Base-by-base conservation (phyloP, 2,888 invertebrate species). In the Ditula angustiorana region DNA sequence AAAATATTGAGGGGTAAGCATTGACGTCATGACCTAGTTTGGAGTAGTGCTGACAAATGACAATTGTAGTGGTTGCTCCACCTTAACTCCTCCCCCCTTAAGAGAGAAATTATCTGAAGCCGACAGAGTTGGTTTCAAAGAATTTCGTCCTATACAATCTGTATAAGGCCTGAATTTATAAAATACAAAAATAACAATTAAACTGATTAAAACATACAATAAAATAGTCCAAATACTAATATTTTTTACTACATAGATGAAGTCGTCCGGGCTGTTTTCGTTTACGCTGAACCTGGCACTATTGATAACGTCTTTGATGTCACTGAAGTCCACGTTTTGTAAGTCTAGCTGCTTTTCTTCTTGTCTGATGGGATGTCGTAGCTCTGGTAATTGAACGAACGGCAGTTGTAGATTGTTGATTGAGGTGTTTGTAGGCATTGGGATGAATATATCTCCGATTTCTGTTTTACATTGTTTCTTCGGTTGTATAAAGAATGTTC, bases 21-120 rank as follows among this genome's bases (percentile, higher is more conserved):
- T n/a, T n/a, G n/a, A n/a, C n/a, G n/a, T n/a, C n/a, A n/a, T n/a
- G n/a, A n/a, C n/a, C n/a, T n/a, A n/a, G n/a, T n/a, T n/a, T n/a
- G n/a, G n/a, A n/a, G n/a, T n/a, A n/a, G n/a, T n/a, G n/a, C n/a
- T n/a, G n/a, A n/a, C n/a, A n/a, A n/a, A n/a, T n/a, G n/a, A n/a
- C n/a, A n/a, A n/a, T n/a, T n/a, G n/a, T n/a, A n/a, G n/a, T n/a
- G n/a, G n/a, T n/a, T n/a, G n/a, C n/a, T n/a, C n/a, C n/a, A n/a
- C 30, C 11, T 52, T 52, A 52, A 52, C 52, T 33, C 52, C 52
- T 33, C 50, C 50, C 50, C 11, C 50, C 50, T 33, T 11, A 52
- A 52, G 50, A 52, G 50, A 30, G 19, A n/a, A 52, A 52, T 52
- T 52, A 52, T 19, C 50, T 33, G 50, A 52, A 33, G 33, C n/a